A percentile compares a stretch with the other conserved stretches of the same genome.
Conservation (phyloP, 1,140 invertebrate genomes). For the Aricia agestis region DNA sequence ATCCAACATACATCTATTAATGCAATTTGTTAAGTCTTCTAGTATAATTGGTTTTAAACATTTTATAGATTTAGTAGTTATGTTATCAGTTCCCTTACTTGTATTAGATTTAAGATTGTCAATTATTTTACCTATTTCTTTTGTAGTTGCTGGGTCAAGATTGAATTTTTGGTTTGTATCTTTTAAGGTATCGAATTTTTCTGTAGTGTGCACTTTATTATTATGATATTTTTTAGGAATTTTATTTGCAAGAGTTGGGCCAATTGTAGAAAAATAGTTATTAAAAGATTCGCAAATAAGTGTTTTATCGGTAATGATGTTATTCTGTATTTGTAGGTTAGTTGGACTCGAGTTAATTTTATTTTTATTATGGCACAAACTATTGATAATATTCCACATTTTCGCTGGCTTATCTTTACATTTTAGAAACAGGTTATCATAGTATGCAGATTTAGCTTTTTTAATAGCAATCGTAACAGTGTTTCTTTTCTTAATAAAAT, state of each 20-base stretch:
- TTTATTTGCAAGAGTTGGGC: neutral
- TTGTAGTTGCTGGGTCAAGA: constrained; percentile 14
- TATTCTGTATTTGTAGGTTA: constrained; percentile 17
- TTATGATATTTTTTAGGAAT: neutral
- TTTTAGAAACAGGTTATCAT: constrained; percentile 24
- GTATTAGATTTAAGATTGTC: constrained; percentile 27
- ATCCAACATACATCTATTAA: constrained; percentile 19
- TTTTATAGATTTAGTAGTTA: constrained; percentile 26
- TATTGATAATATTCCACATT: constrained; percentile 26
- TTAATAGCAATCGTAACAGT: constrained; percentile 20
- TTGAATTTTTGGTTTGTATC: neutral
- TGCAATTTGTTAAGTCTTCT: constrained; percentile 14
- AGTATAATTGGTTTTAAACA: constrained; percentile 22
- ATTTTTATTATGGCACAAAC: constrained; percentile 18
- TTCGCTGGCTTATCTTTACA: constrained; percentile 29
- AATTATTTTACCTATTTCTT: constrained; percentile 29
- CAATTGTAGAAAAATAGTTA: neutral
- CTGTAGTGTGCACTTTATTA: neutral
- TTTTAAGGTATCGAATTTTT: neutral
- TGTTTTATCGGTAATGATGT: neutral
- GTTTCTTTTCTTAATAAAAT: constrained; percentile 21
- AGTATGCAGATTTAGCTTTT: constrained; percentile 25
- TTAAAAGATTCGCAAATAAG: neutral
- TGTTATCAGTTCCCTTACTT: constrained; percentile 18
- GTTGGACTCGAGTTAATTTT: constrained; percentile 17